phyloP scores from a whole-genome alignment of 2,113 vertebrate genomes.

The Melospiza melodia region DNA sequence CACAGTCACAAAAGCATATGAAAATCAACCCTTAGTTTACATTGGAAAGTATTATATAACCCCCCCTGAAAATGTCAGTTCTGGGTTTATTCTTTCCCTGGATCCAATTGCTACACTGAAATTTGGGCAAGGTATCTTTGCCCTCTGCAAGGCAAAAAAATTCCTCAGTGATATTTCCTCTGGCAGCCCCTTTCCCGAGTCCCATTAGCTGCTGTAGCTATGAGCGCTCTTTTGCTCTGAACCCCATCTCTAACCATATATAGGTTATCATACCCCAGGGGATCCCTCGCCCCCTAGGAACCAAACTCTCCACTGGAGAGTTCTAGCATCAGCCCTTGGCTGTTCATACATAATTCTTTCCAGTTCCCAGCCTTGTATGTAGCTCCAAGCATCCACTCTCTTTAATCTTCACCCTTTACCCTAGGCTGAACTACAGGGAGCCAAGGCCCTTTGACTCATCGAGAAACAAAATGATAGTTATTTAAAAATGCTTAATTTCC shows the following conservation, averaged over 20 bases:
- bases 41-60: background rate
- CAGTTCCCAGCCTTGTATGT: accelerated
- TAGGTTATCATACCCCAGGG: background rate
- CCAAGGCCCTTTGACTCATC: background rate
- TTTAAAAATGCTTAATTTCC: background rate
- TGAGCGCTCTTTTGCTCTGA: background rate
- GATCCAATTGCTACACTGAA: background rate
- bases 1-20: background rate
- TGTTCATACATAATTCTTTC: background rate
- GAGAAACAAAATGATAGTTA: background rate
- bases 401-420: background rate
- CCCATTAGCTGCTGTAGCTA: background rate
- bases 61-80: background rate
- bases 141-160: background rate
- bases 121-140: background rate
- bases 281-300: background rate
- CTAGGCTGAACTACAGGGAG: background rate
- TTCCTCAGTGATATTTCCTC: background rate
- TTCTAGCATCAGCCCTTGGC: background rate
- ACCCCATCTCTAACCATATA: background rate
- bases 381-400: background rate
- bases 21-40: background rate
- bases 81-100: background rate
- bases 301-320: background rate
- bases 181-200: background rate